A percentile compares a stretch with the other conserved stretches of the same genome.
Evolutionary conservation across 2,888 invertebrate species (phyloP).

Genomic region (Tholera decimalis): DNA sequence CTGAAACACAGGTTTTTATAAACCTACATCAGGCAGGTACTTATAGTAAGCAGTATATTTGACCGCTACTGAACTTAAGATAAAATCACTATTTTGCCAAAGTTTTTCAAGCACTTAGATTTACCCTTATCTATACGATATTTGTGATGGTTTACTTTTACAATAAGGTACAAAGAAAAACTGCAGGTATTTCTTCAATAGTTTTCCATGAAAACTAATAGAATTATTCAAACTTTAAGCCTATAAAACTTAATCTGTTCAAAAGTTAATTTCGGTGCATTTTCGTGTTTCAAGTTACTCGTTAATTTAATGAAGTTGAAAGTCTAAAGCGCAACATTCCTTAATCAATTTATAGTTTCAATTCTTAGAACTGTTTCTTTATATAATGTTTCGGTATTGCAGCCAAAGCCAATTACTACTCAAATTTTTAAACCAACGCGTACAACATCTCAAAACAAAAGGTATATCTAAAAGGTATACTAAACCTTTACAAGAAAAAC

Average conservation of each 20-base stretch:
- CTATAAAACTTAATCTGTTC: not conserved
- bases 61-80: no score
- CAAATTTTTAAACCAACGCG: constrained; percentile 3
- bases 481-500: constrained; percentile 62
- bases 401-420: not conserved
- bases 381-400: not conserved
- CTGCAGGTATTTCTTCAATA: no score
- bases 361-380: not conserved
- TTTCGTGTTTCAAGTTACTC: constrained; percentile 6
- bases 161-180: no score
- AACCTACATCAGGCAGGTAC: no score
- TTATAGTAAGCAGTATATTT: no score
- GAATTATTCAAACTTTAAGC: not conserved
- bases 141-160: no score
- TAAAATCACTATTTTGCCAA: no score
- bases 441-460: constrained; percentile 16
- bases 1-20: no score
- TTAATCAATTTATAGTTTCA: constrained; percentile 1
- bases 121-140: no score
- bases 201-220: not conserved
- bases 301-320: constrained; percentile 8
- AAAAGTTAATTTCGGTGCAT: constrained; percentile 4
- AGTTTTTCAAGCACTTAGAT: no score
- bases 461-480: constrained; percentile 23
- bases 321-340: not conserved